Conservation (phyloP, 2,113 vertebrate species). For the Burhinus bistriatus region DNA sequence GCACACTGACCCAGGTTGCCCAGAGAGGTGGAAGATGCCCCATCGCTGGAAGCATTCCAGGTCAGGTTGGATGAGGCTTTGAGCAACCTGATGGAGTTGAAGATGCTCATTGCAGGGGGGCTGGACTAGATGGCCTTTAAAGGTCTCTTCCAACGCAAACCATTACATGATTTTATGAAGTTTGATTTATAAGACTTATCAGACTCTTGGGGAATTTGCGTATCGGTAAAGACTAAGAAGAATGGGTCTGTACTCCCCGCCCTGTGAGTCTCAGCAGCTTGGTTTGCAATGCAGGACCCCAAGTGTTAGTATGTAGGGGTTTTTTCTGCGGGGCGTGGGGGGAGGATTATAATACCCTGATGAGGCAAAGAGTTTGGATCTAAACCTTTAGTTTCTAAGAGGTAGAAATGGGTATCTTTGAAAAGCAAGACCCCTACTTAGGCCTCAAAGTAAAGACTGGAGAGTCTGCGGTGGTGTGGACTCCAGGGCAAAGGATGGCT, state of each 20-base stretch:
- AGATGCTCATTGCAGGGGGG: background rate
- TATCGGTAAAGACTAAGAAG: background rate
- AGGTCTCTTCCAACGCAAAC: background rate
- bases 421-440: background rate
- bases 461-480: background rate
- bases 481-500: too few relatives aligned
- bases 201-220: background rate
- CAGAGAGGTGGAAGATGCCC: too few relatives aligned
- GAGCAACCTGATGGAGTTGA: background rate
- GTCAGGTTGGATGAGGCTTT: background rate
- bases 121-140: background rate
- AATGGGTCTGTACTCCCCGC: background rate
- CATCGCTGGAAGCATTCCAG: background rate
- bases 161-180: background rate
- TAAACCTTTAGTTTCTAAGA: background rate
- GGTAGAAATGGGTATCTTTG: background rate
- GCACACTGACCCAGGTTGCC: too few relatives aligned
- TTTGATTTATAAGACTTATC: too few relatives aligned
- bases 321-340: accelerated
- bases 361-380: background rate
- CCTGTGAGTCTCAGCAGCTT: background rate
- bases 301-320: background rate
- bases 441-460: background rate
- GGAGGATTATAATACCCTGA: background rate
- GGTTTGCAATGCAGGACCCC: accelerated